Base-by-base conservation (phyloP, 1,140 invertebrate genomes). In the Ceratosolen solmsi region DNA sequence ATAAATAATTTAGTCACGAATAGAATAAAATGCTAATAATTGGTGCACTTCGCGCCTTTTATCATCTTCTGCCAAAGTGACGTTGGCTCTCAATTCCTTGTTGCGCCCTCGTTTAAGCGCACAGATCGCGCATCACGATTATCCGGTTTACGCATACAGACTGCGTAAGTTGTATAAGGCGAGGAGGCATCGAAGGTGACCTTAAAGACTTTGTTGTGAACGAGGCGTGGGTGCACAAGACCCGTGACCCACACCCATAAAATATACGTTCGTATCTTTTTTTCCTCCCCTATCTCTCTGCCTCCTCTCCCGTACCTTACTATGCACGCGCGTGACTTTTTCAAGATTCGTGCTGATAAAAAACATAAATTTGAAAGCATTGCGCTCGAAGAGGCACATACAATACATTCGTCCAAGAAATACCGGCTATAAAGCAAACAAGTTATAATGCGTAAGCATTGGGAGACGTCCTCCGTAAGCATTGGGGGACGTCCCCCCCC, bases 181-280 rank as follows among this genome's bases (percentile, higher is more conserved):
- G 15, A 36, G 15, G 11, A 54, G 22, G 33, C 63, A 78, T 38
- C 76, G 68, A 86, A 83, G 84, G 80, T 87, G 86, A 86, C 84
- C 83, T 82, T 15, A 13, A 17, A 22, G 25, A 22, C 13, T 49
- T 71, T 15, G 46, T 56, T n/a, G 25, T 33, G 20, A 75, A 56
- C 72, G 54, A 83, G 84, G 88, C 87, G 89, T 89, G 87, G 88
- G 88, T 88, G 87, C 81, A 80, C 85, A 80, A 83, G 85, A 86
- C 86, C 84, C 84, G 80, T 86, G 86, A 84, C 83, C 86, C 84
- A 85, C 87, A 85, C 87, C 84, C 84, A 86, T 84, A 86, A 85
- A 85, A 79, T 80, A 84, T 79, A 80, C 84, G 86, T 84, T 86
- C 84, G 75, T 70, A 0, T 33, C 5, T 38, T 9, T 76, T 71